Conservation (phyloP, 2,113 vertebrate species). For the Rattus rattus region DNA sequence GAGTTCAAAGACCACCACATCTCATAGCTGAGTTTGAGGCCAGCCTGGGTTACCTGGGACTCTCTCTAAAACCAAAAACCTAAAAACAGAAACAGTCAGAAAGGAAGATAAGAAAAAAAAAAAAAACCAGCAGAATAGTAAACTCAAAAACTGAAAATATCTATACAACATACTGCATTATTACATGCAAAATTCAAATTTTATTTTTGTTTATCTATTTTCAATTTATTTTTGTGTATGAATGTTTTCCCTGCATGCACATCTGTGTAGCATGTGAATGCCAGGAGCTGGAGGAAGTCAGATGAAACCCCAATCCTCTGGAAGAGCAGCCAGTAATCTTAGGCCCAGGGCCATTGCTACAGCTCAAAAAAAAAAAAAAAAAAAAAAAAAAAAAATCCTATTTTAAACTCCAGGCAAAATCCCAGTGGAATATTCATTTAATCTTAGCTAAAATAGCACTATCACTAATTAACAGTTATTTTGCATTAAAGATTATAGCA, state of each 20-base stretch:
- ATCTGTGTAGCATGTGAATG: neutral
- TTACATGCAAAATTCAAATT: neutral
- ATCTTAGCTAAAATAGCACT: constrained; percentile 9
- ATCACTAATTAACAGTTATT: constrained; percentile 29
- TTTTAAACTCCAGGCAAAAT: constrained; percentile 2
- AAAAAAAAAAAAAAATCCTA: neutral
- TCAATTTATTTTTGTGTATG: neutral
- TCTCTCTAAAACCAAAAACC: neutral
- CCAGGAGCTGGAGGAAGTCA: neutral
- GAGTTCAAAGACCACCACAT: neutral
- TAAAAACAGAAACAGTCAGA: neutral
- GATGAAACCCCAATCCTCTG: neutral
- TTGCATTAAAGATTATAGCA: constrained; percentile 18
- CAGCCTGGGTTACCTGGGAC: neutral
- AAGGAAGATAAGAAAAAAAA: neutral
- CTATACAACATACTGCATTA: neutral
- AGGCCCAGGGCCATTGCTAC: neutral
- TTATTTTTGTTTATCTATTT: neutral
- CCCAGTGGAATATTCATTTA: neutral
- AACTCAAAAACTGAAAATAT: neutral
- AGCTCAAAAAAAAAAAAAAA: neutral
- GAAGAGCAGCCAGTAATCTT: neutral
- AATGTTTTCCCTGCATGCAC: neutral
- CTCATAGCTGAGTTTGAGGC: neutral
- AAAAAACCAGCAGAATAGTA: neutral